Evolutionary conservation across 2,113 vertebrate species (phyloP), one percentile per base, ranked within the genome.

Genomic region (Athene cunicularia): DNA sequence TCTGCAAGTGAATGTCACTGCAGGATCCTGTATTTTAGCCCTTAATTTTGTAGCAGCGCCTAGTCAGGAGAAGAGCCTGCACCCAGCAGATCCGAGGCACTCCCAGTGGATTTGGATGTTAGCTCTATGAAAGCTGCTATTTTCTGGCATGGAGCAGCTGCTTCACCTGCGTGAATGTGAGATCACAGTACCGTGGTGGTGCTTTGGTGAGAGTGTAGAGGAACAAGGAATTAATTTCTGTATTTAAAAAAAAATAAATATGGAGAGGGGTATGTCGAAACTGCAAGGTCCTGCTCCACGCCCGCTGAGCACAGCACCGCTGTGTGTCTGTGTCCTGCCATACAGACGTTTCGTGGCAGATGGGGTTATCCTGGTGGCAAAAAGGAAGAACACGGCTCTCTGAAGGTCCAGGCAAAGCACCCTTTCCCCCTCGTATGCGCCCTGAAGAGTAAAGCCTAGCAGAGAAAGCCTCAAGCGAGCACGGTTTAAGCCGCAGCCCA

Each of bases 401-500:
- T 1, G 53, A n/a, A 5, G 12, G 22, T 3, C 1, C 30, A 6
- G 64, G 11, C 16, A 4, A 17, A 80, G 20, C 11, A 11, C 15
- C 21, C 5, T 55, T 12, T 5, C 11, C 49, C 19, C 10, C 16
- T 19, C 18, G 3, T 3, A 6, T 30, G 4, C 14, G 23, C 19
- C 43, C 4, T 5, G 30, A 26, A 30, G 32, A 12, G 18, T 2
- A 19, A 11, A 41, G 3, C 49, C 37, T 14, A 39, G 4, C n/a
- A 12, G 21, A 12, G 4, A 8, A 3, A 26, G 2, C 30, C 41
- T 12, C 0, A 21, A 9, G 9, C 3, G 9, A 28, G 16, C 37
- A 5, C 32, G 2, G 35, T 3, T 7, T 6, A 1, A 6, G 4
- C 17, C 17, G 4, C 0, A 8, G 4, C 9, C 9, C 6, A 0